Conservation (phyloP, 2,888 invertebrate species). For the Malthinus flaveolus region DNA sequence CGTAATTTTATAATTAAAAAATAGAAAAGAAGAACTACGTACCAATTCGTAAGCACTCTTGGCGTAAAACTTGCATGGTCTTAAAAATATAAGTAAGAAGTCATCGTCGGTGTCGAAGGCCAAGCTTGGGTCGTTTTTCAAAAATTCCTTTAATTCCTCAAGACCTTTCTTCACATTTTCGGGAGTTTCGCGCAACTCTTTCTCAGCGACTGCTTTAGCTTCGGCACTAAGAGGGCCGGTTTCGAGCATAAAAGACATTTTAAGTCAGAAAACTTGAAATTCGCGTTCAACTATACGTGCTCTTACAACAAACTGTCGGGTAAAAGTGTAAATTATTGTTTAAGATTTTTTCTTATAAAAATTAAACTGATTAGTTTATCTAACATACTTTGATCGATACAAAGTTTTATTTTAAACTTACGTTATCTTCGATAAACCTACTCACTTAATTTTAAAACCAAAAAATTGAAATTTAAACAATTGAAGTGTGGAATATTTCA, state of each 20-base stretch:
- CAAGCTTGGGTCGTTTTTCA: conserved; percentile 67
- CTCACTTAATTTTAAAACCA: too few relatives aligned
- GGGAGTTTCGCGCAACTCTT: conserved; percentile 72
- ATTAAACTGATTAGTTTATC: conserved; percentile 17
- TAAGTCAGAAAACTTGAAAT: neutral
- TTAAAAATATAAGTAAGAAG: conserved; percentile 72
- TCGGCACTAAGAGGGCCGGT: conserved; percentile 62
- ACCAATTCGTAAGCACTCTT: conserved; percentile 79
- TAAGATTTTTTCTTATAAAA: conserved; percentile 19
- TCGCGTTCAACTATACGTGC: neutral
- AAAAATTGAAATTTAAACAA: too few relatives aligned
- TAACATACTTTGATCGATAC: conserved; percentile 24
- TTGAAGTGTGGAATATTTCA: too few relatives aligned
- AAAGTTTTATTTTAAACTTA: conserved; percentile 19
- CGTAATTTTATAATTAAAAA: neutral
- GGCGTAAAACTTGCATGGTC: conserved; percentile 83
- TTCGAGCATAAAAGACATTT: conserved; percentile 60
- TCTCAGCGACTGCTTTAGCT: conserved; percentile 62
- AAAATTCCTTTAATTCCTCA: conserved; percentile 63
- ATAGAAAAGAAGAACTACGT: conserved; percentile 47
- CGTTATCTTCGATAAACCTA: neutral
- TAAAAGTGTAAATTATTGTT: conserved; percentile 3
- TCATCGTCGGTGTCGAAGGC: conserved; percentile 75
- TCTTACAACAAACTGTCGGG: neutral
- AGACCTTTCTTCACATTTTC: conserved; percentile 66